Percentiles rank a stretch among this genome's conserved stretches.
These are phyloP conservation scores for Ciconia maguari DNA, from an alignment of 2,113 vertebrate species.

Conservation along the genomic window DNA sequence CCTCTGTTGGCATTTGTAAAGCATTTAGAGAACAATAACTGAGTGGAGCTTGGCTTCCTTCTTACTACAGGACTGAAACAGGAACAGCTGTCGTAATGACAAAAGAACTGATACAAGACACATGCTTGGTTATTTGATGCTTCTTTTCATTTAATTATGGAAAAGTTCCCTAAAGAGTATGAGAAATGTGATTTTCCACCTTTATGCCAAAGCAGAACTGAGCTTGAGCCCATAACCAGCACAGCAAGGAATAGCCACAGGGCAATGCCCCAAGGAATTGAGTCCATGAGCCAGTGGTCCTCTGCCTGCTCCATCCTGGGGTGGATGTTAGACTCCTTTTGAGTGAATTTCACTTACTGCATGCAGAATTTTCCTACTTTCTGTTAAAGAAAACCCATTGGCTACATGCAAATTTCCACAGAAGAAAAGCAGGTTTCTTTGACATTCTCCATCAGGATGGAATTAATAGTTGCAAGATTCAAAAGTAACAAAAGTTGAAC, in stretches of 20 bases:
- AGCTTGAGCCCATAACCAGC: background rate
- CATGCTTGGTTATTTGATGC: background rate
- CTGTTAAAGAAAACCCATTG: background rate
- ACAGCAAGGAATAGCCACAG: background rate
- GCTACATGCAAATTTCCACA: background rate
- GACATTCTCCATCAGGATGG: background rate
- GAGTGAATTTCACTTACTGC: background rate
- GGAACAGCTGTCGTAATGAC: background rate
- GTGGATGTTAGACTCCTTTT: background rate
- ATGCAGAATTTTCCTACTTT: background rate
- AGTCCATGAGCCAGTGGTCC: background rate
- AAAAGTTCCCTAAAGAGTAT: background rate
- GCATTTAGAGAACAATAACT: background rate
- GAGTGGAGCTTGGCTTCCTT: background rate
- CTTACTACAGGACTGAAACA: background rate
- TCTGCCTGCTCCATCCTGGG: background rate
- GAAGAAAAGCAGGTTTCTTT: background rate
- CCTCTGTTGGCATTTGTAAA: background rate
- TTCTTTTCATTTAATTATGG: background rate
- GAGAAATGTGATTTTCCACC: background rate
- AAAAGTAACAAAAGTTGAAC: background rate
- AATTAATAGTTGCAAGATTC: background rate
- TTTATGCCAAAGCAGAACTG: background rate
- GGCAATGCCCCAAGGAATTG: background rate
- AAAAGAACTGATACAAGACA: background rate